phyloP scores from a whole-genome alignment of 2,113 vertebrate species.

The Podocnemis expansa region DNA sequence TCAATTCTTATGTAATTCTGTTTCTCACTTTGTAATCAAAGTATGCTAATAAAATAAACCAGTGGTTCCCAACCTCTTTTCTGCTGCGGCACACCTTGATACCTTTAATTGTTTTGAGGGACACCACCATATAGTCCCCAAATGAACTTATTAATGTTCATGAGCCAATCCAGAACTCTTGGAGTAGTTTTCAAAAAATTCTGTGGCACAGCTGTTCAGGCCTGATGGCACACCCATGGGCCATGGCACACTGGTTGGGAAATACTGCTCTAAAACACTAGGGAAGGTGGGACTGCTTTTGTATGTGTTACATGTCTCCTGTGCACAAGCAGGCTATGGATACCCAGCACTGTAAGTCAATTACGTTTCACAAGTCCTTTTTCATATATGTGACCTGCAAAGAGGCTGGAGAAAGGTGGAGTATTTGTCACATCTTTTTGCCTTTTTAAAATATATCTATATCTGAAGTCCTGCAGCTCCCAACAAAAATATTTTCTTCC shows the following conservation, averaged over 20 bases:
- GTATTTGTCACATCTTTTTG: not conserved
- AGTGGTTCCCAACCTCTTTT: no score
- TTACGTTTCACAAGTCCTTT: not conserved
- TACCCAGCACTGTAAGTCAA: slow-evolving; percentile 57
- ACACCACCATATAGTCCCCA: no score
- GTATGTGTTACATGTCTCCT: slow-evolving; percentile 58
- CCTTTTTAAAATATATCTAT: not conserved
- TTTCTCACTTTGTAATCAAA: not conserved
- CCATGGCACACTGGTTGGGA: no score
- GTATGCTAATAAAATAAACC: no score
- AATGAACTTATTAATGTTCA: no score
- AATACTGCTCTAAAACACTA: slow-evolving; percentile 44
- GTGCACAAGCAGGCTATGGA: slow-evolving; percentile 68
- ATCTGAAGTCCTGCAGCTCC: not conserved
- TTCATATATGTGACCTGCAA: not conserved
- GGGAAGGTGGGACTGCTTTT: slow-evolving; percentile 61
- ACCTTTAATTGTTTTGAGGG: no score
- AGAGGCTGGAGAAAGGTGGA: not conserved
- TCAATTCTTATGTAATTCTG: not conserved
- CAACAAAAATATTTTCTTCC: not conserved
- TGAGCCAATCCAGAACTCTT: no score
- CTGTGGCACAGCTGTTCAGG: no score
- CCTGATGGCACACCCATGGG: no score
- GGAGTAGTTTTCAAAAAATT: no score
- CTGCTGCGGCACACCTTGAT: no score